phyloP scores from a whole-genome alignment of 2,888 invertebrate genomes.

The Punctoribates punctum region DNA sequence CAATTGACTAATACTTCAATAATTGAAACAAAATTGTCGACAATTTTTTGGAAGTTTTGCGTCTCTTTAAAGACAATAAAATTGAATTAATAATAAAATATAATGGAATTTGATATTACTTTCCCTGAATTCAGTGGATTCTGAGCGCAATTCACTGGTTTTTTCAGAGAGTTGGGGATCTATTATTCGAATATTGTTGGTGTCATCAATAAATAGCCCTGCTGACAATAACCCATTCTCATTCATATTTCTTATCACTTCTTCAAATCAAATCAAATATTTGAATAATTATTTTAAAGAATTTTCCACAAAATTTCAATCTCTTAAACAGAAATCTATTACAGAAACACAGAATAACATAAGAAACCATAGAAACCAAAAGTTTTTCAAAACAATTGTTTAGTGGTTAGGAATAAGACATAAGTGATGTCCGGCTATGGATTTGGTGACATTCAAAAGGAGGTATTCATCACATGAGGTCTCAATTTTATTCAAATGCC shows the following conservation, averaged over 20 bases:
- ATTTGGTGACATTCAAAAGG: too few relatives aligned
- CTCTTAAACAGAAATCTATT: too few relatives aligned
- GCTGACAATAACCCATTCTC: conserved; percentile 46
- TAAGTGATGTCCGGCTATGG: too few relatives aligned
- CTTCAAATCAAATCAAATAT: too few relatives aligned
- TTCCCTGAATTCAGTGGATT: conserved; percentile 77
- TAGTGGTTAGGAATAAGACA: too few relatives aligned
- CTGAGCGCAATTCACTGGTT: conserved; percentile 75
- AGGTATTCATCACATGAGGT: too few relatives aligned
- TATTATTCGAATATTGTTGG: conserved; percentile 72
- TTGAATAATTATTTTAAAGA: too few relatives aligned
- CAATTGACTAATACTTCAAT: conserved; percentile 71
- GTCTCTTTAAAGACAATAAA: conserved; percentile 53
- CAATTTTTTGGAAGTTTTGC: conserved; percentile 74
- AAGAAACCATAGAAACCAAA: too few relatives aligned
- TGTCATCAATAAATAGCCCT: conserved; percentile 84
- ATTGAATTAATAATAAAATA: not conserved
- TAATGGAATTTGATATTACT: conserved; percentile 61
- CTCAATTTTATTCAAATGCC: too few relatives aligned
- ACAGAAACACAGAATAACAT: too few relatives aligned
- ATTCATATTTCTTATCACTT: not conserved
- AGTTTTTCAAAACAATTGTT: too few relatives aligned
- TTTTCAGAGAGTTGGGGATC: conserved; percentile 73
- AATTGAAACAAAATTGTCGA: conserved; percentile 70
- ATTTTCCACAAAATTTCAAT: too few relatives aligned